Evolutionary conservation across 2,113 vertebrate genomes (phyloP).

Genomic region (Burhinus oedicnemus): DNA sequence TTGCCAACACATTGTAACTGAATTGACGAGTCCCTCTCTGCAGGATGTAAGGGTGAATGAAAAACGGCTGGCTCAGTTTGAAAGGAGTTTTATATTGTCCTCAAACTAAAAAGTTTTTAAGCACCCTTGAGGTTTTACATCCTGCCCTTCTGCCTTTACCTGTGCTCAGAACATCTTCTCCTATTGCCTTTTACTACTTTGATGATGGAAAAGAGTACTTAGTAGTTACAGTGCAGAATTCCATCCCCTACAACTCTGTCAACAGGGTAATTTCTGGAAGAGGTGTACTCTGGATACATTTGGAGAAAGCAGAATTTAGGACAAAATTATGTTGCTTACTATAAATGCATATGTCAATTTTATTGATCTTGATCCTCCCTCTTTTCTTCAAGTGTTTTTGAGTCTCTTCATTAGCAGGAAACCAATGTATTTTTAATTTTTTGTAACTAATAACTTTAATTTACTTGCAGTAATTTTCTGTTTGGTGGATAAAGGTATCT

Average conservation of each 20-base stretch:
- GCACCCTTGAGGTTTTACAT: background rate
- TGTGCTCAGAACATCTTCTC: background rate
- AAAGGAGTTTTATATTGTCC: background rate
- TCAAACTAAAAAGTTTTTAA: background rate
- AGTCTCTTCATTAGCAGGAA: background rate
- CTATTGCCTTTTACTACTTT: background rate
- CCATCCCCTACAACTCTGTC: background rate
- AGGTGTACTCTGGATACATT: background rate
- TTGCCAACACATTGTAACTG: background rate
- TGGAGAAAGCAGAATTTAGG: background rate
- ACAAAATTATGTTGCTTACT: background rate
- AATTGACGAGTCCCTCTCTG: background rate
- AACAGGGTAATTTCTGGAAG: background rate
- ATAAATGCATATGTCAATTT: background rate
- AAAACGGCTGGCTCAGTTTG: background rate
- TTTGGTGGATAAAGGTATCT: background rate
- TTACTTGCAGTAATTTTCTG: background rate
- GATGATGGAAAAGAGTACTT: background rate
- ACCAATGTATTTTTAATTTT: background rate
- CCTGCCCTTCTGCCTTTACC: background rate
- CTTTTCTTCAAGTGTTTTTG: background rate
- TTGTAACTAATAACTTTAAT: background rate
- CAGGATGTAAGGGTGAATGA: background rate
- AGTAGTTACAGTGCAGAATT: background rate
- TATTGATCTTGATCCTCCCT: background rate